A percentile compares a stretch with the other conserved stretches of the same genome.
These are phyloP conservation scores for Gisinianus flammeolus DNA, from an alignment of 2,888 invertebrate genomes.

Conservation along the genomic window DNA sequence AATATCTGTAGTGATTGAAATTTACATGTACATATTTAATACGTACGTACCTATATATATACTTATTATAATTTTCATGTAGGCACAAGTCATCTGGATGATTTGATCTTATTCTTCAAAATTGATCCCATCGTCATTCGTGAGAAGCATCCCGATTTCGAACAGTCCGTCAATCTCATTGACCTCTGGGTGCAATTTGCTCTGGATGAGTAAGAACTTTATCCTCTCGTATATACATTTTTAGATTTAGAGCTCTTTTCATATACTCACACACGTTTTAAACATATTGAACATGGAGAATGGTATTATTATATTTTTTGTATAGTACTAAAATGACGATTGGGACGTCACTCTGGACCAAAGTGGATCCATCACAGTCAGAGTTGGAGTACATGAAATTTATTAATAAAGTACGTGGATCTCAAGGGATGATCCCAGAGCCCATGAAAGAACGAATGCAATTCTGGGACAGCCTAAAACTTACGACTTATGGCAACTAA, in stretches of 20 bases:
- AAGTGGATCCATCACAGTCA: not conserved
- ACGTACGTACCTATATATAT: not conserved
- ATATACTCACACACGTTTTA: not conserved
- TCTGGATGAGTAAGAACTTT: not conserved
- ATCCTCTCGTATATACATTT: not conserved
- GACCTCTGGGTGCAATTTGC: not conserved
- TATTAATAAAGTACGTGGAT: not conserved
- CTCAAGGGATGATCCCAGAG: not conserved
- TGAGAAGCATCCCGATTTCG: not conserved
- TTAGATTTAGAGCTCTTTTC: no score
- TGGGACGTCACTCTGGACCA: not conserved
- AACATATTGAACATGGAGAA: no score
- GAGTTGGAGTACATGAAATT: slow-evolving; percentile 1
- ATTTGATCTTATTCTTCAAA: not conserved
- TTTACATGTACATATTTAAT: not conserved
- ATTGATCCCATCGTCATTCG: not conserved
- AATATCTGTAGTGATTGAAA: not conserved
- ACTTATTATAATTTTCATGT: not conserved
- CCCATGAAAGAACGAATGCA: slow-evolving; percentile 7
- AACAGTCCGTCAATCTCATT: not conserved
- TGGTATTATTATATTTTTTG: not conserved
- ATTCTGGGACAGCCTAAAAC: slow-evolving; percentile 3
- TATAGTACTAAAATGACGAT: not conserved
- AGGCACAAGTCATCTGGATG: not conserved
- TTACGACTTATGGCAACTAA: not conserved